Evolutionary conservation across 2,113 vertebrate species (phyloP), one percentile per base, ranked within the genome.

Genomic region (Oncorhynchus mykiss): DNA sequence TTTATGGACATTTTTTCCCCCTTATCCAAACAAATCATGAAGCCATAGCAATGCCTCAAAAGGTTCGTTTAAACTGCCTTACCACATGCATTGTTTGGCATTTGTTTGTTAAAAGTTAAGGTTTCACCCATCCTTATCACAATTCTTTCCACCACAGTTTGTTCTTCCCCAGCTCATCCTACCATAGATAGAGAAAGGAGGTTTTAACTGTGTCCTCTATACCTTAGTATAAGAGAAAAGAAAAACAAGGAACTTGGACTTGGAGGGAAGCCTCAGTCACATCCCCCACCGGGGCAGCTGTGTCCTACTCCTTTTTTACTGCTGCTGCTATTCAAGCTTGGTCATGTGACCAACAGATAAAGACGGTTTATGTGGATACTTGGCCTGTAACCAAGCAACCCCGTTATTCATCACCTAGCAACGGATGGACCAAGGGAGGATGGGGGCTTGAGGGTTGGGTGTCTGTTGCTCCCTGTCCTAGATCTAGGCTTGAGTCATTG

Each of bases 371-470:
- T 90, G 86, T 84, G 85, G 85, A 87, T 84, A 84, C 88, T 73
- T 12, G 80, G 70, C 51, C 59, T 68, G 91, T 92, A 82, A 87
- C 92, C 78, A 88, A 84, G 91, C 91, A 92, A 92, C 91, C 74
- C 73, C 20, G 25, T 81, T 79, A 88, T 92, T 92, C 92, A 92
- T 91, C 79, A 73, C 92, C 81, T 88, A 91, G 90, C 89, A 91
- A 91, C 90, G 68, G 75, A 67, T 82, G 83, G 83, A 79, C 79
- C 80, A 83, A 71, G 72, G 85, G 83, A 83, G 75, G 80, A 75
- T 72, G 78, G 78, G 4, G 29, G 12, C 16, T 72, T 51, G 84
- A 75, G 91, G 91, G 89, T 79, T 86, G 89, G 86, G 84, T 79
- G 57, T 80, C 68, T 34, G 79, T 70, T 72, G 73, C 34, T 75